Evolutionary conservation across 35 echinoderm and acorn worm genomes (phyloP), one percentile per base, ranked within the genome.

Genomic region (Antedon bifida): DNA sequence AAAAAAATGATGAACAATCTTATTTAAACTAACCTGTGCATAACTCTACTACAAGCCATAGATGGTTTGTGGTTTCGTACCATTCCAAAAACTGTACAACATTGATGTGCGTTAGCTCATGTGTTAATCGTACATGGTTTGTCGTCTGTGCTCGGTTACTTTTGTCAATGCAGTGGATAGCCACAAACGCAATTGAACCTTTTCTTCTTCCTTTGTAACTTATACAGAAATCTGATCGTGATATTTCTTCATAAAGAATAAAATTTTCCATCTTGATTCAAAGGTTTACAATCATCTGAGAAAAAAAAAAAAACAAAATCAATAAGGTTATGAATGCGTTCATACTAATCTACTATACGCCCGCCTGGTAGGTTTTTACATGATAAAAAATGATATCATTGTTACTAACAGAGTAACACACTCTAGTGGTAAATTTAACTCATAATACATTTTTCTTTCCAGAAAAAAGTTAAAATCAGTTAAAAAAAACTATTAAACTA

Each of bases 51-150:
- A 99, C 86, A 31, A 99, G 91, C 95, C 95, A 99, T 29, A 99
- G 81, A 80, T 99, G 95, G 39, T 99, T 99, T 19, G 95, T 99
- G 5, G 95, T 99, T 55, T 99, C 94, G 74, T 99, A 99, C 95
- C 95, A 99, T 46, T 97, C 95, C 30, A 83, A 86, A 77, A 99
- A 99, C 30, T 99, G 80, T 29, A 93, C 95, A 0, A 99, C 85
- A 79, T 99, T 89, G 32, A 84, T 36, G 31, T 99, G 85, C 23
- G 85, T 64, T 23, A 99, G 81, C 39, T 99, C 95, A 73, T 99
- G 90, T 32, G 95, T 99, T 39, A 99, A 46, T n/a, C 95, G 35
- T 30, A 99, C 95, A 21, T 88, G 79, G 78, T 99, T 99, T 26
- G 95, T 99, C 8, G 89, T 86, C 73, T 99, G 84, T 73, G 95